Conservation (phyloP, 2,113 vertebrate genomes). For the Amazona guildingii region DNA sequence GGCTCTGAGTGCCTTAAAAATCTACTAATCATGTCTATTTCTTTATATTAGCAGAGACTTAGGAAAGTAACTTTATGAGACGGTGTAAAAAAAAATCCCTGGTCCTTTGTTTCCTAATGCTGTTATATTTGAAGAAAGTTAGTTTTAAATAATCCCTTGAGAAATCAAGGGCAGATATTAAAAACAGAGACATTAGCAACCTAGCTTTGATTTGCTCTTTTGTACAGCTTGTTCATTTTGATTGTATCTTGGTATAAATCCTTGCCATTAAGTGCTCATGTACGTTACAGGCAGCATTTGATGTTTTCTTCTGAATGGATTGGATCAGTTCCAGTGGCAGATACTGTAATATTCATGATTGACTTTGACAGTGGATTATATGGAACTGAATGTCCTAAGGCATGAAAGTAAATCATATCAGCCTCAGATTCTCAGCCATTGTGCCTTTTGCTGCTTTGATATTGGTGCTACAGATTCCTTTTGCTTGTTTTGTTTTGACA, state of each 20-base stretch:
- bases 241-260: constrained; percentile 42
- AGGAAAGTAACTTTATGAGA: neutral
- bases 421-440: neutral
- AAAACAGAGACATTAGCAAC: neutral
- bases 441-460: neutral
- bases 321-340: constrained; percentile 3
- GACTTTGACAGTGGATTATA: constrained; percentile 32
- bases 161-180: neutral
- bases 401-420: constrained; percentile 35
- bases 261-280: constrained; percentile 5
- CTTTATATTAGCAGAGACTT: neutral
- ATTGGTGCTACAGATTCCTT: neutral
- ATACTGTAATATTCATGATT: constrained; percentile 56
- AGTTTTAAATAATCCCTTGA: constrained; percentile 4
- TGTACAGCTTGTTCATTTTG: constrained; percentile 43
- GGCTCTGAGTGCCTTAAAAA: neutral
- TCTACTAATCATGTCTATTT: neutral
- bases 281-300: constrained; percentile 13
- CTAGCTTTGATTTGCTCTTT: constrained; percentile 27
- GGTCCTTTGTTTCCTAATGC: neutral
- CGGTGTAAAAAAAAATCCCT: neutral
- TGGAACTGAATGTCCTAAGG: constrained; percentile 35
- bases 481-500: neutral
- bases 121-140: constrained; percentile 12
- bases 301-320: constrained; percentile 49